phyloP scores from a whole-genome alignment of 1,140 invertebrate genomes.

The Lordiphosa mommai region DNA sequence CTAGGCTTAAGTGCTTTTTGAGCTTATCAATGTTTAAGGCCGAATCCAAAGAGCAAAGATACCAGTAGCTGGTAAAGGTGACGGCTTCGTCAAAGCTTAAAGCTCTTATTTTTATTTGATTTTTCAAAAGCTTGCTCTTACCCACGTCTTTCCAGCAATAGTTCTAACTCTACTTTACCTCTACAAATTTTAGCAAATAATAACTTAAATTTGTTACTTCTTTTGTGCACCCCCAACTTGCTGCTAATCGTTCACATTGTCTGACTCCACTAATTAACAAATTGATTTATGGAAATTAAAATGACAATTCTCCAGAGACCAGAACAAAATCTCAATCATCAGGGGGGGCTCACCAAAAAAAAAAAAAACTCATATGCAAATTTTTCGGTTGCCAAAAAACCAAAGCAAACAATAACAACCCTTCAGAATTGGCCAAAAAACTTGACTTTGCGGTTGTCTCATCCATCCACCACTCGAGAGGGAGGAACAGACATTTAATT shows the following conservation, averaged over 20 bases:
- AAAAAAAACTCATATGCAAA: constrained; percentile 56
- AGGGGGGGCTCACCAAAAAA: constrained; percentile 2
- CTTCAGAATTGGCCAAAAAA: constrained; percentile 44
- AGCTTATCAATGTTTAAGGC: no score
- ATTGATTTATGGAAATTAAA: constrained; percentile 78
- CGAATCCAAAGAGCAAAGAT: no score
- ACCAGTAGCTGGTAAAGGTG: no score
- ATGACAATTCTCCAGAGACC: constrained; percentile 59
- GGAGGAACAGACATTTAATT: constrained; percentile 71
- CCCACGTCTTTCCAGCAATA: no score
- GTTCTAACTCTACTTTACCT: no score
- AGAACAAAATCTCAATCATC: constrained; percentile 16
- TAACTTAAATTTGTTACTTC: no score
- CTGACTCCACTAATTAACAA: constrained; percentile 66
- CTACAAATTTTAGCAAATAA: no score
- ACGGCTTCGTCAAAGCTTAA: no score
- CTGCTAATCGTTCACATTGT: constrained; percentile 54
- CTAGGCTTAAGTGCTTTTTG: no score
- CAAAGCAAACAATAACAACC: constrained; percentile 28
- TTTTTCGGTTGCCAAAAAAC: constrained; percentile 26
- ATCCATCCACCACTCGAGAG: constrained; percentile 30
- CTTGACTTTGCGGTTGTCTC: constrained; percentile 61
- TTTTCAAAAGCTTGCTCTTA: no score
- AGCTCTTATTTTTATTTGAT: no score
- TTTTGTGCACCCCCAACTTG: no score